Percentiles rank a stretch among this genome's conserved stretches.
Conservation (phyloP, 2,113 vertebrate species). For the Naja naja region DNA sequence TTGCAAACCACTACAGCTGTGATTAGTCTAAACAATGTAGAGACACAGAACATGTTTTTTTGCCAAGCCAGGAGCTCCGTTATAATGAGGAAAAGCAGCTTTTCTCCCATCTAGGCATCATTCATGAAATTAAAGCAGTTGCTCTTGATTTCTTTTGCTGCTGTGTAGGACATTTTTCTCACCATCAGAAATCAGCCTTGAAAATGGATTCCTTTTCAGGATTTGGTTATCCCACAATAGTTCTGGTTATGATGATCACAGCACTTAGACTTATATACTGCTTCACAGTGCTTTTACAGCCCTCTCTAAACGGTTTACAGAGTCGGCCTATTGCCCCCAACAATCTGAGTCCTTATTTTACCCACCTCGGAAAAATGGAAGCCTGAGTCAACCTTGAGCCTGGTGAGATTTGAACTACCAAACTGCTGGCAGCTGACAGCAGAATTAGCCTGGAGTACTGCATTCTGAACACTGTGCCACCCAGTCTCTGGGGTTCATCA, state of each 20-base stretch:
- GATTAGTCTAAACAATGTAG: background rate
- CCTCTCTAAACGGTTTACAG: no score
- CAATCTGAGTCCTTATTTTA: no score
- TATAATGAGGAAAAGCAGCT: background rate
- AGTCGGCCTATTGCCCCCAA: no score
- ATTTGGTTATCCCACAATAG: background rate
- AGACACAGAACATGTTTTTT: background rate
- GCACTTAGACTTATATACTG: no score
- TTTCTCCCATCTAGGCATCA: background rate
- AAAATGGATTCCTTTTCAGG: background rate
- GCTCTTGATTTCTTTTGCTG: background rate
- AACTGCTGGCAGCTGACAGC: no score
- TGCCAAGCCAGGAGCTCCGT: background rate
- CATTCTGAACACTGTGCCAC: no score
- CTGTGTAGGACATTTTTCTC: background rate
- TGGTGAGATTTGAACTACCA: no score
- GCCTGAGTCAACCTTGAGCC: no score
- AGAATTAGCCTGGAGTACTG: no score
- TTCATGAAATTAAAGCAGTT: background rate
- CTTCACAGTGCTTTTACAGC: no score
- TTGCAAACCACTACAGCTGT: conserved; percentile 21
- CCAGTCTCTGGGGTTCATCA: background rate
- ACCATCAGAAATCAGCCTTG: background rate
- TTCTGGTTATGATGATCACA: background rate
- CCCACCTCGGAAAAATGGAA: no score